These are phyloP conservation scores for Pyrrhosoma nymphula DNA, from an alignment of 2,888 invertebrate species.

Conservation along the genomic window DNA sequence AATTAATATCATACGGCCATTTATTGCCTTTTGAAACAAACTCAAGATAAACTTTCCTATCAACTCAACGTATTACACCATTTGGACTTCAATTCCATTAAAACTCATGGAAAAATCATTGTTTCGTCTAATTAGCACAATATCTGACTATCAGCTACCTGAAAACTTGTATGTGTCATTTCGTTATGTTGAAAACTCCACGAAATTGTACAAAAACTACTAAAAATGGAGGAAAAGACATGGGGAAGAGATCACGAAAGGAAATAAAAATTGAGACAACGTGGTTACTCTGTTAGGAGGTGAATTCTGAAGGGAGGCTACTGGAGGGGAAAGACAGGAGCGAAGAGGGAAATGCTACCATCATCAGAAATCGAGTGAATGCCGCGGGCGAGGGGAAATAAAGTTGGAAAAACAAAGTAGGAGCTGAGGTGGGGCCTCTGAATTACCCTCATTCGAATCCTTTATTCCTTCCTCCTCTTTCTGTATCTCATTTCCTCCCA, in stretches of 20 bases:
- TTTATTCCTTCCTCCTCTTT: not conserved
- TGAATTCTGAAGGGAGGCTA: not conserved
- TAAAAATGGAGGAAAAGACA: no score
- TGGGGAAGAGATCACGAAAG: not conserved
- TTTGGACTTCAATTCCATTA: no score
- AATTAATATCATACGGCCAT: no score
- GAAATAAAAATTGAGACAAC: not conserved
- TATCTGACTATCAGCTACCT: no score
- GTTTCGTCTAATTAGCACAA: no score
- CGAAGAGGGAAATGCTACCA: not conserved
- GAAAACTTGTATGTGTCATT: no score
- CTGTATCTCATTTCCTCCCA: conserved; percentile 24
- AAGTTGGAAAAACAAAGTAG: conserved; percentile 61
- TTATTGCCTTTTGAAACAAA: no score
- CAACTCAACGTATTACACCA: no score
- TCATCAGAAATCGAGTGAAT: conserved; percentile 59
- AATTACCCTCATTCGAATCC: conserved; percentile 40
- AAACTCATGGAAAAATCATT: no score
- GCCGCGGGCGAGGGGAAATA: conserved; percentile 21
- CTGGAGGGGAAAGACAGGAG: not conserved
- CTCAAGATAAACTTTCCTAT: no score
- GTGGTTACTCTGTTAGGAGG: not conserved
- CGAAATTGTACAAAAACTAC: no score
- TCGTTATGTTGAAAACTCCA: no score
- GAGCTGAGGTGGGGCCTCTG: conserved; percentile 40